Conservation (phyloP, 2,797 vertebrate species). For the Kryptolebias ocellatus region DNA sequence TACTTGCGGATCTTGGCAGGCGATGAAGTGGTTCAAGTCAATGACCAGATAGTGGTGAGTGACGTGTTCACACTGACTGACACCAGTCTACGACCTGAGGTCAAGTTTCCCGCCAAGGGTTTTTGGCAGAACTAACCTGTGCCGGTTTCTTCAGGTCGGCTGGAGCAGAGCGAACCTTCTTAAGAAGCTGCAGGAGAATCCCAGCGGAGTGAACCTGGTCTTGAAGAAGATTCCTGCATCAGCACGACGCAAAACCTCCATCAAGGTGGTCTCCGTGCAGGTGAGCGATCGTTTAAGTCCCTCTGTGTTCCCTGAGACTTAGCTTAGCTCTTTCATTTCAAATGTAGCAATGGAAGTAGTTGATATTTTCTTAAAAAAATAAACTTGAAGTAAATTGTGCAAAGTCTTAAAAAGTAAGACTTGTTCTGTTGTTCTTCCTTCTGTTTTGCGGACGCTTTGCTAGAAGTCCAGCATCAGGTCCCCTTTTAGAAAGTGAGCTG, state of each 20-base stretch:
- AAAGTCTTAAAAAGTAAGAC: too few relatives aligned
- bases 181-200: constrained; percentile 87
- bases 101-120: background rate
- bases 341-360: too few relatives aligned
- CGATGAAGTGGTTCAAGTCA: constrained; percentile 94
- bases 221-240: constrained; percentile 87
- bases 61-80: background rate
- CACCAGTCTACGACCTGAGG: background rate
- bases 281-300: constrained; percentile 40
- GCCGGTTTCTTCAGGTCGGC: constrained; percentile 84
- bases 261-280: constrained; percentile 34
- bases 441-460: background rate
- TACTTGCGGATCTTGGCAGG: constrained; percentile 84
- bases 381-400: too few relatives aligned
- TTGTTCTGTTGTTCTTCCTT: too few relatives aligned
- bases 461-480: constrained; percentile 1
- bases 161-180: constrained; percentile 87
- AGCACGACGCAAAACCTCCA: constrained; percentile 31
- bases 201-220: constrained; percentile 81
- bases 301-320: background rate
- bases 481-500: constrained; percentile 3
- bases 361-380: too few relatives aligned
- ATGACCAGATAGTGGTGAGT: constrained; percentile 95
- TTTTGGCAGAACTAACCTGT: background rate
- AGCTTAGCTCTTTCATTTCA: too few relatives aligned